Evolutionary conservation across 2,797 vertebrate species (phyloP).

Genomic region (Threskiornis aethiopicus): DNA sequence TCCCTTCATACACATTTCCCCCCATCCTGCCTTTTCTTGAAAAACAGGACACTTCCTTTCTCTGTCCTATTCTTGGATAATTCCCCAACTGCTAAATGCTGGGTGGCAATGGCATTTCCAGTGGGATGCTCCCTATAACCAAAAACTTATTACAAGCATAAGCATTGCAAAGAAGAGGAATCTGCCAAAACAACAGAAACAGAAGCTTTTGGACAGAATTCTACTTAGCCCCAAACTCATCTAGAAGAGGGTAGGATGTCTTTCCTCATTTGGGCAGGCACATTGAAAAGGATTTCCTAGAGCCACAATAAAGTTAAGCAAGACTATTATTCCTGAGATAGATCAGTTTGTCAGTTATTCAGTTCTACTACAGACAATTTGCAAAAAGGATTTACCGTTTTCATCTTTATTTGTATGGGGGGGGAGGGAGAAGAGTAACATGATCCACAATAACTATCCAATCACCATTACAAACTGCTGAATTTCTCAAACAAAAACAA

Average conservation of each 20-base stretch:
- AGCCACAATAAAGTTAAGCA: neutral
- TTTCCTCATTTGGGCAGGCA: neutral
- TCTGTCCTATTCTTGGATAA: neutral
- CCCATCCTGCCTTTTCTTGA: neutral
- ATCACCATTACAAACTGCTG: neutral
- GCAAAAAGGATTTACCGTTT: neutral
- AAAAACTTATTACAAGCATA: neutral
- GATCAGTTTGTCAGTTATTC: neutral
- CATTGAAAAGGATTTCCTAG: neutral
- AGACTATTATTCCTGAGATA: neutral
- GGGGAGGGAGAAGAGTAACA: neutral
- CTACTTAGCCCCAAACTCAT: neutral
- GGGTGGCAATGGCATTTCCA: neutral
- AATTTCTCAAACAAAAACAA: neutral
- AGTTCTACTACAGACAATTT: neutral
- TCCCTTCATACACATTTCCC: neutral
- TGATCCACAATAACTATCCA: neutral
- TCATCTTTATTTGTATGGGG: neutral
- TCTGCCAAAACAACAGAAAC: neutral
- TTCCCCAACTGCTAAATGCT: neutral
- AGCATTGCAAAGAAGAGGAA: neutral
- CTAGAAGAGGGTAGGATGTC: neutral
- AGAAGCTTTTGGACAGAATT: neutral
- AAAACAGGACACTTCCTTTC: neutral
- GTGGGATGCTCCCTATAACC: neutral